Base-by-base conservation (phyloP, 2,113 vertebrate genomes). In the Carassius gibelio region DNA sequence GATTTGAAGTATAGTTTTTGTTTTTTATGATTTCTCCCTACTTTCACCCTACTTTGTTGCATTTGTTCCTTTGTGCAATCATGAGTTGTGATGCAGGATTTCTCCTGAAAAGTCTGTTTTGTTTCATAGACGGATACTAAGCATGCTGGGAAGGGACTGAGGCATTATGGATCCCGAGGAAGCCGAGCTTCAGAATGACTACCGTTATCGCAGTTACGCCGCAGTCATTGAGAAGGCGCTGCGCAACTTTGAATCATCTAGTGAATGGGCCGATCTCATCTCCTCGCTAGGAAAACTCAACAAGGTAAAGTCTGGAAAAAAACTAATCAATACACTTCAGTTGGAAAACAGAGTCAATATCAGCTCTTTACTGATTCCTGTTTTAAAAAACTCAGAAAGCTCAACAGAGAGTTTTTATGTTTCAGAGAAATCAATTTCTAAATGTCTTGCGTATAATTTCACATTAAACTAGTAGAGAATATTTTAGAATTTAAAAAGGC, bases 181-280 rank as follows among this genome's bases (percentile, higher is more conserved):
- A 90, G 92, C 95, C 57, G 97, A 99, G 84, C 94, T 99, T 59
- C 93, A 96, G 74, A 96, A 92, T 84, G 98, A 99, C 90, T 99
- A 98, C 93, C 96, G 97, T 64, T 99, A 99, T 91, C 95, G 96
- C 85, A 99, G 91, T 92, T 99, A 99, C 38, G 94, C 95, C 0
- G 94, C 96, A 0, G 95, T 95, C 0, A 98, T 99, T 30, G 98
- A 99, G 88, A 99, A 99, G 92, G 98, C 98, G 13, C 91, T 99
- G 87, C 95, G 97, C 82, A 99, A 97, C 92, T 99, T 99, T 82
- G 98, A 99, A 85, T 99, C 98, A 2, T 99, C 98, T 0, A 99
- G 95, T 9, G 98, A 99, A 90, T 99, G 98, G 98, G 98, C 98
- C 0, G 98, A 99, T 90, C 97, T 99, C 45, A 99, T 99, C 87